Base-by-base conservation (phyloP, 2,113 vertebrate species). In the Thinocorus orbignyianus region DNA sequence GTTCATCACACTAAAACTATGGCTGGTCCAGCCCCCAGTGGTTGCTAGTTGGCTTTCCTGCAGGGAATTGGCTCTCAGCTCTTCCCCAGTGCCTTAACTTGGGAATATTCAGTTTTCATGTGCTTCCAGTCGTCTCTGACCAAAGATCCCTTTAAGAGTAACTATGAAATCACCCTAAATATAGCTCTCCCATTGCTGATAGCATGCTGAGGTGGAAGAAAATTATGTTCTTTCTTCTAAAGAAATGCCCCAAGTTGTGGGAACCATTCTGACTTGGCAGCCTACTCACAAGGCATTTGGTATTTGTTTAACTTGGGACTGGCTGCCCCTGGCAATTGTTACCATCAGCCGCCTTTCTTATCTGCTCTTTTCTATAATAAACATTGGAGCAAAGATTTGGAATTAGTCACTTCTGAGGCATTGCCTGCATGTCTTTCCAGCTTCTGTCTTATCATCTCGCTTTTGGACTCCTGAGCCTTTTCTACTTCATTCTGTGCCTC, bases 331-430 rank as follows among this genome's bases (percentile, higher is more conserved):
- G 90, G 92, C 94, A 90, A 79, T 91, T 95, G 78, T 92, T 83
- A 25, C 64, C 64, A 48, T 73, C 82, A 90, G 68, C 79, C 19
- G 30, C 88, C 31, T 95, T 90, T 71, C 93, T 96, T 96, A 97
- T 96, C 93, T 95, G 60, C 58, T 83, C 76, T 88, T 90, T 95
- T 81, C 95, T 96, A 81, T 81, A 92, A 92, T 86, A 97, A 96
- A 96, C 76, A 10, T 60, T 86, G 82, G 90, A 66, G 82, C 68
- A 81, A 81, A 84, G 72, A 61, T 73, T 90, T 88, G 88, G 94
- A 92, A 93, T 93, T 93, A 84, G 82, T 93, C 72, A 68, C 79
- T 94, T 83, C 30, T 80, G 96, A 66, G 82, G 82, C 79, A 42
- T 58, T 87, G 91, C 85, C 64, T 87, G 65, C n/a, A 18, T 52